phyloP scores from a whole-genome alignment of 1,140 invertebrate genomes.

The Steinernema khuongi region DNA sequence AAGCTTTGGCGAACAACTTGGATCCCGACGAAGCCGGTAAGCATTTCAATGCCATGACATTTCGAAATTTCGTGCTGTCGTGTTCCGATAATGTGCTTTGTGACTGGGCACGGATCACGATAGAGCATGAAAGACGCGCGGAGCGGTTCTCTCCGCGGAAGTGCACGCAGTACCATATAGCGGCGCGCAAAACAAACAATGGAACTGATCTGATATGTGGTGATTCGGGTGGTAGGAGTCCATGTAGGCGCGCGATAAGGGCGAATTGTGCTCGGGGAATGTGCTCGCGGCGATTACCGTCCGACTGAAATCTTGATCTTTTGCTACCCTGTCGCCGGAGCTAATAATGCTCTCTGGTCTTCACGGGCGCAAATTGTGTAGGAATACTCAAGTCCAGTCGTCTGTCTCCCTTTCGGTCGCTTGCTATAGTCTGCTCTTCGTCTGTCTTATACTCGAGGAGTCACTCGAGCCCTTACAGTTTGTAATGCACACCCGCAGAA shows the following conservation, averaged over 20 bases:
- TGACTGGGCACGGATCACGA: not conserved
- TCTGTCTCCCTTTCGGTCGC: too few species aligned
- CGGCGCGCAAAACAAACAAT: not conserved
- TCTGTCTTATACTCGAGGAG: too few species aligned
- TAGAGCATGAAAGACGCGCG: too few species aligned
- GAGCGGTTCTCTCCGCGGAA: too few species aligned
- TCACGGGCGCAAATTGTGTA: too few species aligned
- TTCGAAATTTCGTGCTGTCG: not conserved
- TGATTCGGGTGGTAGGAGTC: not conserved
- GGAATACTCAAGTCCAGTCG: too few species aligned
- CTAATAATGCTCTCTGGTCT: too few species aligned
- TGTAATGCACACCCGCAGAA: too few species aligned
- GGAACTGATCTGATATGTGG: not conserved
- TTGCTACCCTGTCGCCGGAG: not conserved
- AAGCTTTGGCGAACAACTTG: not conserved
- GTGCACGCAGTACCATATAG: not conserved
- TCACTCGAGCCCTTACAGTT: too few species aligned
- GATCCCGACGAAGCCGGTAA: slow-evolving; percentile 1
- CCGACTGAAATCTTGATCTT: not conserved
- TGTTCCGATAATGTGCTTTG: too few species aligned
- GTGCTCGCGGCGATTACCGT: not conserved
- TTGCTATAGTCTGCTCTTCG: too few species aligned
- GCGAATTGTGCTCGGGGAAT: not conserved
- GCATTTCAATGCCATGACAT: not conserved
- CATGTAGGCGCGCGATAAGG: not conserved